Conservation (phyloP, 2,797 vertebrate genomes). For the Choloepus didactylus region DNA sequence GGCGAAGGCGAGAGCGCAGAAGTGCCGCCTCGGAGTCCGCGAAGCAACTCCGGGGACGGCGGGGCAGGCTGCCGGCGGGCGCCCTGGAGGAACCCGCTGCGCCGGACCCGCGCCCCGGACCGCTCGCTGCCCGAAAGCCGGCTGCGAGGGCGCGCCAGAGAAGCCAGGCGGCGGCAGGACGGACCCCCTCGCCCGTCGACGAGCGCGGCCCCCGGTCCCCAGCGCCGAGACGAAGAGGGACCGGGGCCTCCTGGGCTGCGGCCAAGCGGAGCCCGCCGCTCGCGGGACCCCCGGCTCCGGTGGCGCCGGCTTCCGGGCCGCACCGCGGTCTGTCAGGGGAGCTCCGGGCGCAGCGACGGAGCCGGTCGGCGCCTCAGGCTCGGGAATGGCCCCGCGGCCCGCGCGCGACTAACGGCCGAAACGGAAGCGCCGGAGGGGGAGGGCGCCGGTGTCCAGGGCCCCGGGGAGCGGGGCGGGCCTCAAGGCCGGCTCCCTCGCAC, state of each 20-base stretch:
- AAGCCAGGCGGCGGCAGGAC: not conserved
- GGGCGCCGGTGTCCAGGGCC: not conserved
- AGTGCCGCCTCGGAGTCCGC: slow-evolving; percentile 54
- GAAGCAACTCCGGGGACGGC: slow-evolving; percentile 6
- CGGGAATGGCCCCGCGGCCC: slow-evolving; percentile 55
- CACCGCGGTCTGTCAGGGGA: slow-evolving; percentile 66
- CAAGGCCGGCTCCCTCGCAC: slow-evolving; percentile 26
- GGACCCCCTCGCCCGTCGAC: not conserved
- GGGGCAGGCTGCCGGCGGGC: not conserved
- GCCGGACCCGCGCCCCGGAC: not conserved
- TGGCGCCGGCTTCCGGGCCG: slow-evolving; percentile 74
- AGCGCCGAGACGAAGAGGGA: slow-evolving; percentile 17
- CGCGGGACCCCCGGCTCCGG: not conserved
- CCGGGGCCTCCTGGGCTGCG: not conserved
- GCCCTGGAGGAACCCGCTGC: slow-evolving; percentile 23
- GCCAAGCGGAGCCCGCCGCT: not conserved
- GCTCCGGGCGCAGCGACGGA: not conserved
- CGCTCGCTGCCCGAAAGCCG: not conserved
- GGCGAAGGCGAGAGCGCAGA: not conserved
- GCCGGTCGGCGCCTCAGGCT: slow-evolving; percentile 20
- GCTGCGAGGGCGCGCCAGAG: not conserved
- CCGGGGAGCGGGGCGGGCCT: slow-evolving; percentile 44
- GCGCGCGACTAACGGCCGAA: slow-evolving; percentile 69
- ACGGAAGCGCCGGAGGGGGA: slow-evolving; percentile 61
- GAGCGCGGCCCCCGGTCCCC: not conserved